A percentile compares a stretch with the other conserved stretches of the same genome.
Conservation (phyloP, 2,888 invertebrate genomes). For the Drosophila fungiperda region DNA sequence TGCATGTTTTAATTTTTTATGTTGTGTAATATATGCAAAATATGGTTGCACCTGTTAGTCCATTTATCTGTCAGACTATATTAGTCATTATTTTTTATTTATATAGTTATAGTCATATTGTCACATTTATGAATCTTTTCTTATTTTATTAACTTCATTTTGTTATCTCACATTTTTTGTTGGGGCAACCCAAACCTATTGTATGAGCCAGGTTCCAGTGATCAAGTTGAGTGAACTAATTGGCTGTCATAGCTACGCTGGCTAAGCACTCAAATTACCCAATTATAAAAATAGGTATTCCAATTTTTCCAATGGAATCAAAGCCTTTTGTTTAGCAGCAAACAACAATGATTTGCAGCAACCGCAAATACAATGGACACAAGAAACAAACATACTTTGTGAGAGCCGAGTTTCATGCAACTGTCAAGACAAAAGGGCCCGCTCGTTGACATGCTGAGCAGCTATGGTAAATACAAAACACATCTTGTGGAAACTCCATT, state of each 20-base stretch:
- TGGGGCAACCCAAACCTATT: neutral
- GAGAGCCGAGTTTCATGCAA: constrained; percentile 61
- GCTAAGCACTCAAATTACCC: constrained; percentile 72
- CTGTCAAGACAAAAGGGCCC: constrained; percentile 73
- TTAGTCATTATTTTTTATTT: no score
- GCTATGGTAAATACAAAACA: constrained; percentile 47
- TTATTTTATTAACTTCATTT: neutral
- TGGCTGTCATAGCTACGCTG: constrained; percentile 58
- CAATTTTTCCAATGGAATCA: constrained; percentile 40
- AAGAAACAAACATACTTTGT: constrained; percentile 26
- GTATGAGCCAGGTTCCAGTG: neutral
- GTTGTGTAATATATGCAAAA: neutral
- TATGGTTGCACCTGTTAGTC: neutral
- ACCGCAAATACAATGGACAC: constrained; percentile 52
- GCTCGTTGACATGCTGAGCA: constrained; percentile 62
- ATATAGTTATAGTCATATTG: no score
- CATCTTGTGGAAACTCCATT: constrained; percentile 6
- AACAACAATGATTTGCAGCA: constrained; percentile 51
- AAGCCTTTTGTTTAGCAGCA: constrained; percentile 56
- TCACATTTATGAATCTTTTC: no score
- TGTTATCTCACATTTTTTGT: neutral
- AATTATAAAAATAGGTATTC: constrained; percentile 64
- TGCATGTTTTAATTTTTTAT: neutral
- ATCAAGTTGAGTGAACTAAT: constrained; percentile 43
- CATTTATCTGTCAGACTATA: neutral